Evolutionary conservation across 2,113 vertebrate species (phyloP).

Genomic region (Myiozetetes cayanensis): DNA sequence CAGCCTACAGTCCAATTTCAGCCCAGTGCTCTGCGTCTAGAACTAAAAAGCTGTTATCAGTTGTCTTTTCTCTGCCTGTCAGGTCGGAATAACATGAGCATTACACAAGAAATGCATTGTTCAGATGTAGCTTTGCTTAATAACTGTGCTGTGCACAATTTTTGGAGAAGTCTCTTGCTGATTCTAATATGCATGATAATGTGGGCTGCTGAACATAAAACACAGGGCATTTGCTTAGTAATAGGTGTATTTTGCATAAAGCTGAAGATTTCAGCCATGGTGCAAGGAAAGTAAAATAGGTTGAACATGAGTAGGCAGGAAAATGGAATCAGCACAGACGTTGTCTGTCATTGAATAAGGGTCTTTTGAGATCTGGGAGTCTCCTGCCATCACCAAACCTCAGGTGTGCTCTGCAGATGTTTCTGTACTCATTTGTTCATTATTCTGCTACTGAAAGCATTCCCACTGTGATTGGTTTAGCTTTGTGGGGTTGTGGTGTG

Average conservation of each 20-base stretch:
- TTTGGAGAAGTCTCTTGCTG: background rate
- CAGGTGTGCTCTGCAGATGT: background rate
- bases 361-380: background rate
- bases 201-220: background rate
- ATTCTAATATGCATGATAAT: background rate
- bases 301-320: background rate
- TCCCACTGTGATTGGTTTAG: background rate
- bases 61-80: background rate
- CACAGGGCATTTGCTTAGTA: background rate
- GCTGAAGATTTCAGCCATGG: background rate
- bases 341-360: background rate
- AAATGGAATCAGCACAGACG: background rate
- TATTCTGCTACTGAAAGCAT: background rate
- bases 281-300: background rate
- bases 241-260: background rate
- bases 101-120: background rate
- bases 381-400: background rate
- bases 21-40: background rate
- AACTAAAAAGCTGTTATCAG: background rate
- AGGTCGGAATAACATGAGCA: background rate
- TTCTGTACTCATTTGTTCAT: background rate
- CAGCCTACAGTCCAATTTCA: background rate
- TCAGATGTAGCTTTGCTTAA: background rate
- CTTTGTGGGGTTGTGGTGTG: background rate
- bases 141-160: background rate